Evolutionary conservation across 1,140 invertebrate genomes (phyloP).

Genomic region (Dufourea novaeangliae): DNA sequence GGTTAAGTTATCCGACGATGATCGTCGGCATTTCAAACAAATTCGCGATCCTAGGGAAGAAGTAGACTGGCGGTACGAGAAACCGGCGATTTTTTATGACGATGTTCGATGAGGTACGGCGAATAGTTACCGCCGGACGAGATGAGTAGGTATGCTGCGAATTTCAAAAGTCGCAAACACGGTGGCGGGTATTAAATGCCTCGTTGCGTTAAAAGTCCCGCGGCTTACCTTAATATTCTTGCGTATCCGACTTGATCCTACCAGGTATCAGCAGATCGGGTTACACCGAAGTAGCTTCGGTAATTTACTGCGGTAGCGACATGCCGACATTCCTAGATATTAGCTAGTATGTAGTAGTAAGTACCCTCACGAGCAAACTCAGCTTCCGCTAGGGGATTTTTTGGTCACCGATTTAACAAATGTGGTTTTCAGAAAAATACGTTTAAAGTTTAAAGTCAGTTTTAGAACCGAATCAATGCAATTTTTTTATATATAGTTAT

Average conservation of each 20-base stretch:
- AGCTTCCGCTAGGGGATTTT: too few species aligned
- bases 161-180: constrained; percentile 22
- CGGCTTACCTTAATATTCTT: constrained; percentile 31
- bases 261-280: constrained; percentile 23
- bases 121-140: not conserved
- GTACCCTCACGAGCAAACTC: too few species aligned
- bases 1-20: constrained; percentile 24
- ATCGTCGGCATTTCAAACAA: constrained; percentile 18
- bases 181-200: constrained; percentile 40
- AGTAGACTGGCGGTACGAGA: not conserved
- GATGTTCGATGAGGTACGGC: constrained; percentile 1
- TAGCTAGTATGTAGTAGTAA: too few species aligned
- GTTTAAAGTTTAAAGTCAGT: too few species aligned
- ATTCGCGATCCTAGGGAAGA: not conserved
- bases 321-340: not conserved
- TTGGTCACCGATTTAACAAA: too few species aligned
- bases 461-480: too few species aligned
- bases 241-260: constrained; percentile 3
- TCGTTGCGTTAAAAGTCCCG: constrained; percentile 32
- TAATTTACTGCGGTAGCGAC: constrained; percentile 27
- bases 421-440: too few species aligned
- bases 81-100: not conserved
- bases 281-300: constrained; percentile 16
- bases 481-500: too few species aligned
- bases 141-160: constrained; percentile 8